These are phyloP conservation scores for Drosophila carrolli DNA, from an alignment of 1,140 invertebrate species.

Conservation along the genomic window DNA sequence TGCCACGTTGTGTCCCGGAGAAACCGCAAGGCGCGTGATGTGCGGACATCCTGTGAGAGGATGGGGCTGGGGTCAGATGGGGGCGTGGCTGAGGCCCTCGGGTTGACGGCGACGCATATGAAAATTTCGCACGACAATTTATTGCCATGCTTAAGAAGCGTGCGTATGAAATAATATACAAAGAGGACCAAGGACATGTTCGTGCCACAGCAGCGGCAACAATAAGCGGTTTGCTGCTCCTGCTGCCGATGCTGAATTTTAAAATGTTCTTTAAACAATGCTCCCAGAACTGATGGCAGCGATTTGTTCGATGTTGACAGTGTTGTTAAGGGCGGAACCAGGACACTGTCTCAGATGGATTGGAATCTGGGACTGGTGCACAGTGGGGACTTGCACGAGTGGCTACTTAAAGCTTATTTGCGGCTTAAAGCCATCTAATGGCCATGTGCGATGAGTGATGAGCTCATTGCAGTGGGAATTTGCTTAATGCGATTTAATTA, in stretches of 20 bases:
- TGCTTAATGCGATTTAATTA: conserved; percentile 30
- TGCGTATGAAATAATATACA: conserved; percentile 81
- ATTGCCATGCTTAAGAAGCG: conserved; percentile 78
- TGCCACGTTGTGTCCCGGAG: conserved; percentile 56
- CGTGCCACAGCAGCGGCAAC: conserved; percentile 23
- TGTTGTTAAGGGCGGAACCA: conserved; percentile 20
- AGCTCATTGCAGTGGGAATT: conserved; percentile 13
- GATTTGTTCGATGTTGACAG: conserved; percentile 71
- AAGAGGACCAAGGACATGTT: conserved; percentile 39
- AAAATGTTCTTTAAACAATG: conserved; percentile 79
- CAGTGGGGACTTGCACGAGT: conserved; percentile 8
- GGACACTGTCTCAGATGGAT: not conserved
- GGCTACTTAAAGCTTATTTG: conserved; percentile 46
- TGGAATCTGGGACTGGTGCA: not conserved
- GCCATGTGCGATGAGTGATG: conserved; percentile 31
- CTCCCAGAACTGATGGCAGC: conserved; percentile 70
- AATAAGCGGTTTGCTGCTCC: conserved; percentile 17
- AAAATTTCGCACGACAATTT: conserved; percentile 75
- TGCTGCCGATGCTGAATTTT: conserved; percentile 70
- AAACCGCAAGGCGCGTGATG: conserved; percentile 65
- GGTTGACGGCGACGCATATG: conserved; percentile 65
- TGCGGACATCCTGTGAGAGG: conserved; percentile 26
- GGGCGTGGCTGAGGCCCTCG: conserved; percentile 43
- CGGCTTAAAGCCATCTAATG: conserved; percentile 37
- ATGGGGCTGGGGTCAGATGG: conserved; percentile 14